Percentiles rank a stretch among this genome's conserved stretches.
Conservation (phyloP, 2,113 vertebrate species). For the Channa argus region DNA sequence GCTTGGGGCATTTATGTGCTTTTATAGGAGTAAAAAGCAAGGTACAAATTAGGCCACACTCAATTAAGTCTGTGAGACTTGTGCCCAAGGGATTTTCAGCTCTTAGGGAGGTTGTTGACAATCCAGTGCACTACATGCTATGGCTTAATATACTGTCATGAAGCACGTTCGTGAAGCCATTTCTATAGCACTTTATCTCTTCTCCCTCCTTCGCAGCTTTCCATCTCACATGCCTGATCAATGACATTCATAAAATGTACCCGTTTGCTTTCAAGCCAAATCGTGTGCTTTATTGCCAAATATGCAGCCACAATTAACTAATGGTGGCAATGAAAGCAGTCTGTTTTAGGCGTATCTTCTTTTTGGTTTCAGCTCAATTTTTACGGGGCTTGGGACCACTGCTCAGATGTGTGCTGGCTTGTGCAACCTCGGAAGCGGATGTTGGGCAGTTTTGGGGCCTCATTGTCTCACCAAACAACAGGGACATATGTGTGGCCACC, state of each 20-base stretch:
- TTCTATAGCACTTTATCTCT: not conserved
- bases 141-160: constrained; percentile 60
- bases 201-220: constrained; percentile 5
- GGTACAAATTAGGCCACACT: constrained; percentile 82
- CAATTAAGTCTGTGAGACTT: constrained; percentile 78
- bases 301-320: no score
- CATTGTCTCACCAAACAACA: no score
- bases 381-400: no score
- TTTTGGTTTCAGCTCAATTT: no score
- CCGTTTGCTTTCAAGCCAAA: no score
- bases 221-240: not conserved
- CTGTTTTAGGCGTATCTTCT: no score
- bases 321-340: no score
- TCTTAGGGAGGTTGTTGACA: constrained; percentile 73
- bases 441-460: no score
- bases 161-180: constrained; percentile 8
- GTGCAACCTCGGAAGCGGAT: no score
- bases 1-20: constrained; percentile 79
- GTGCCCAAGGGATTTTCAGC: constrained; percentile 78
- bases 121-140: constrained; percentile 58
- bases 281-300: no score
- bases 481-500: no score
- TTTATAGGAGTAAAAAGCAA: constrained; percentile 70
- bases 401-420: no score
- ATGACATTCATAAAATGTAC: constrained; percentile 3